These are phyloP conservation scores for Parapristionchus giblindavisi DNA, from an alignment of 2,888 invertebrate species.

Conservation along the genomic window DNA sequence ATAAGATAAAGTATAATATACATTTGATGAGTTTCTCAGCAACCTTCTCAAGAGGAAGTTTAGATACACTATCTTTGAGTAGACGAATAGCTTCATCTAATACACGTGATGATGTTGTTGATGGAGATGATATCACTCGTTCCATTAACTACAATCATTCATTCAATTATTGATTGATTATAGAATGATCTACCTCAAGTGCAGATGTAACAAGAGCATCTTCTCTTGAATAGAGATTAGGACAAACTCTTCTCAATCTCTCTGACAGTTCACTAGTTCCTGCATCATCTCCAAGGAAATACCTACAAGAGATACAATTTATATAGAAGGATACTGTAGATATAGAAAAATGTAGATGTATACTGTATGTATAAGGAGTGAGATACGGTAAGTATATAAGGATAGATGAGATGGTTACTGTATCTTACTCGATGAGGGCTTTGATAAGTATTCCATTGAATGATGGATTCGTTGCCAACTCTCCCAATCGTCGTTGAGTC, in stretches of 20 bases:
- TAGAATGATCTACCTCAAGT: constrained; percentile 43
- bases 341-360: neutral
- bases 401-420: neutral
- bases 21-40: constrained; percentile 44
- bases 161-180: constrained; percentile 11
- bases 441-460: constrained; percentile 44
- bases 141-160: neutral
- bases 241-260: constrained; percentile 87
- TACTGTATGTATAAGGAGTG: neutral
- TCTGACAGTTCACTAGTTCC: constrained; percentile 89
- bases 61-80: constrained; percentile 57
- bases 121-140: neutral
- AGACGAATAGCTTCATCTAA: constrained; percentile 52
- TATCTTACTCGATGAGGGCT: constrained; percentile 52
- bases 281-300: constrained; percentile 91
- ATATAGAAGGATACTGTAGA: neutral
- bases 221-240: constrained; percentile 78
- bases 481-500: constrained; percentile 13
- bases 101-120: constrained; percentile 41
- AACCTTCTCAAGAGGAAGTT: constrained; percentile 52
- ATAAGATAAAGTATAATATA: constrained; percentile 6
- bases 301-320: constrained; percentile 73
- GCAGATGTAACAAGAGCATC: constrained; percentile 57
- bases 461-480: neutral
- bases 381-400: neutral